These are phyloP conservation scores for Proctacanthus coquilletti DNA, from an alignment of 1,140 invertebrate species.

Conservation along the genomic window DNA sequence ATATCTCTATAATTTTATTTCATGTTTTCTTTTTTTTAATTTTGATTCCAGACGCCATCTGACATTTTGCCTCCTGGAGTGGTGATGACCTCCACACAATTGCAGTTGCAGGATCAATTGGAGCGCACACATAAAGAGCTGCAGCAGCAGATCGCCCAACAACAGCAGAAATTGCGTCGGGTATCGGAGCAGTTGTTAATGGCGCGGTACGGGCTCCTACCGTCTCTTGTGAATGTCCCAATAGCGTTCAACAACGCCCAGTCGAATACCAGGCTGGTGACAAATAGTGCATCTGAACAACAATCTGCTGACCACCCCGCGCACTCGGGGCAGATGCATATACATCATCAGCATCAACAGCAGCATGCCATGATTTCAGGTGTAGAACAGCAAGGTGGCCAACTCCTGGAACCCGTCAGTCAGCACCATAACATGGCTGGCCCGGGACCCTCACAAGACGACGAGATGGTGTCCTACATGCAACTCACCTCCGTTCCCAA, in stretches of 20 bases:
- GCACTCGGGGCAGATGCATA: conserved; percentile 6
- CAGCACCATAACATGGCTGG: neutral
- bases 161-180: conserved; percentile 68
- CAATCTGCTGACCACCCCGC: neutral
- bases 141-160: conserved; percentile 66
- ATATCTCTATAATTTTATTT: too few species aligned
- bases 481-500: neutral
- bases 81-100: conserved; percentile 42
- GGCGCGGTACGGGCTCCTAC: conserved; percentile 59
- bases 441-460: neutral
- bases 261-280: conserved; percentile 33
- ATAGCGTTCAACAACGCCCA: conserved; percentile 8
- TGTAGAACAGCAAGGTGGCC: neutral
- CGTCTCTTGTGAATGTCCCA: conserved; percentile 41
- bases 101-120: conserved; percentile 55
- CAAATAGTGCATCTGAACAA: conserved; percentile 2
- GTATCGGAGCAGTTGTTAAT: conserved; percentile 75
- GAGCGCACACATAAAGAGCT: conserved; percentile 71
- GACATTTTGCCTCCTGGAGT: conserved; percentile 17
- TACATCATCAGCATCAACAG: conserved; percentile 11
- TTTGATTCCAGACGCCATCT: conserved; percentile 9
- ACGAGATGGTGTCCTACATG: conserved; percentile 4
- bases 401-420: conserved; percentile 11
- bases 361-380: conserved; percentile 11
- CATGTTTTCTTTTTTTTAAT: too few species aligned